Evolutionary conservation across 2,797 vertebrate species (phyloP).

Genomic region (Chelmon rostratus): DNA sequence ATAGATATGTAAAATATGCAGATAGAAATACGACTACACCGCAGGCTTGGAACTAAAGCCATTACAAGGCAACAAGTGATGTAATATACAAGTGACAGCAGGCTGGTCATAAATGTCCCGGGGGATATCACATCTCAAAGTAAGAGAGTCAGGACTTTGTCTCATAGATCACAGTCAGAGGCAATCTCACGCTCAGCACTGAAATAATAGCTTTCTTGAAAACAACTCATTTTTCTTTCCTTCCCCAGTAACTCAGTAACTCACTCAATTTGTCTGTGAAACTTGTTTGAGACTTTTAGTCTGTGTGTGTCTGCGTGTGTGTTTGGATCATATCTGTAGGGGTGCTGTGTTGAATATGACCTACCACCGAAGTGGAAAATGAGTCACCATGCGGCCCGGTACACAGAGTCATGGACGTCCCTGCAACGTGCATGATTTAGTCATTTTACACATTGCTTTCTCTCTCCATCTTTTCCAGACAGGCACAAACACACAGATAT

Average conservation of each 20-base stretch:
- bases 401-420: constrained; percentile 35
- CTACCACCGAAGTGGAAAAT: constrained; percentile 62
- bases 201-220: constrained; percentile 73
- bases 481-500: background rate
- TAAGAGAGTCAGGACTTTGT: constrained; percentile 67
- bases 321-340: constrained; percentile 27
- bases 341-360: constrained; percentile 43
- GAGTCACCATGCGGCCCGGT: constrained; percentile 42
- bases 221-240: constrained; percentile 68
- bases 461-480: background rate
- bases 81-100: constrained; percentile 43
- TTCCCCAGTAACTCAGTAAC: constrained; percentile 23
- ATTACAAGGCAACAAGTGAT: constrained; percentile 44
- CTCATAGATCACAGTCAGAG: constrained; percentile 72
- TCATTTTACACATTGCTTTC: background rate
- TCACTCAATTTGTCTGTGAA: constrained; percentile 12
- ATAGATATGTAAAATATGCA: background rate
- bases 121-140: constrained; percentile 61
- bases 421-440: constrained; percentile 9
- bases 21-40: constrained; percentile 9
- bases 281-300: constrained; percentile 30
- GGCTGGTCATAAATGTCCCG: constrained; percentile 66
- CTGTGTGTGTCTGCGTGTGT: constrained; percentile 14
- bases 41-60: constrained; percentile 5
- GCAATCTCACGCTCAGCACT: constrained; percentile 63